These are phyloP conservation scores for Acropternis orthonyx DNA, from an alignment of 2,797 vertebrate genomes.

Conservation along the genomic window DNA sequence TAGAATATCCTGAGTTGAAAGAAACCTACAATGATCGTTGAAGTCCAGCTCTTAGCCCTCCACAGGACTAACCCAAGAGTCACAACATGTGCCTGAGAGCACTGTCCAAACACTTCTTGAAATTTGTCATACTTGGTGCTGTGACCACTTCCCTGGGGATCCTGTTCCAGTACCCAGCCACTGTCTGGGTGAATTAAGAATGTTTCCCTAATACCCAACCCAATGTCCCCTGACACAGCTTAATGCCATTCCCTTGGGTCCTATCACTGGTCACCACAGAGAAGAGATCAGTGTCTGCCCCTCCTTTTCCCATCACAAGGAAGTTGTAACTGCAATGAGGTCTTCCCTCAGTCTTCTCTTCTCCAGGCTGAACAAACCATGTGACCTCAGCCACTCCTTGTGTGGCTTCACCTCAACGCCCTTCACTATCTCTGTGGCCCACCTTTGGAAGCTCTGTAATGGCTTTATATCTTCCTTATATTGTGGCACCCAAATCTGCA, in stretches of 20 bases:
- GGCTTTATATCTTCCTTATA: neutral
- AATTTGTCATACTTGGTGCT: neutral
- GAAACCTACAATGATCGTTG: neutral
- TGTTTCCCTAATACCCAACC: neutral
- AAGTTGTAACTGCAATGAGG: neutral
- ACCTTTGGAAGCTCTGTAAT: neutral
- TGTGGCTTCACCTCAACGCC: neutral
- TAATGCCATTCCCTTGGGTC: neutral
- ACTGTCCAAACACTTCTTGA: neutral
- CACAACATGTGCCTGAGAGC: neutral
- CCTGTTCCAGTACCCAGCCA: accelerated
- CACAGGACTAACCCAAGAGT: neutral
- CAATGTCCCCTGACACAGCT: neutral
- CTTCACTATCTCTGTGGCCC: neutral
- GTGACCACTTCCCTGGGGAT: neutral
- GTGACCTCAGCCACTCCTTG: neutral
- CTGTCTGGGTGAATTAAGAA: neutral
- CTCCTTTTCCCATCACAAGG: neutral
- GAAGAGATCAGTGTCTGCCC: neutral
- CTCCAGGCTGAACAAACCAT: neutral
- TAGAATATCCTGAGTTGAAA: neutral
- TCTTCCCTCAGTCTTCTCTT: neutral
- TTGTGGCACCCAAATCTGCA: neutral
- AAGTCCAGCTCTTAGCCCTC: neutral
- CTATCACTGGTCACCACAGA: neutral